Base-by-base conservation (phyloP, 2,888 invertebrate genomes). In the Rapana venosa region DNA sequence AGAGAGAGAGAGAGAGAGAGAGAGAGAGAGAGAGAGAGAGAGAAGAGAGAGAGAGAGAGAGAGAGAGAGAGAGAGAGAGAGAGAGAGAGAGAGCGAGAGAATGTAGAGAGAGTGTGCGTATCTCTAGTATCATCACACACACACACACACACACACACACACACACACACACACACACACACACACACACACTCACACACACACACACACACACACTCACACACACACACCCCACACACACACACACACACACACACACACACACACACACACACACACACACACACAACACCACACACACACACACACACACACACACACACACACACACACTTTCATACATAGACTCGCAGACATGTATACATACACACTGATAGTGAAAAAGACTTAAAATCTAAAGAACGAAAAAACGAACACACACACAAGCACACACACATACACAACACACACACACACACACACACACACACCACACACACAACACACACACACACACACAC, bases 131-230 rank as follows among this genome's bases (percentile, higher is more conserved):
- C 30, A 77, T 11, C 81, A 81, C 81, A 35, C 81, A 81, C 81
- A 81, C 79, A 81, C 81, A 36, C 81, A 36, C 47, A 81, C 36
- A 36, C 47, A 81, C 36, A 81, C 81, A 81, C 81, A 36, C 81
- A 81, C 36, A 20, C 36, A 81, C 36, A 36, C 20, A 81, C 36
- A 36, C 36, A 81, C 36, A 36, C 81, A 81, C n/a, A 81, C 81
- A 81, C 32, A 74, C 74, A 74, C 11, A 11, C 61, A 61, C 61
- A 61, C 61, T 15, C 61, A 61, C 61, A 61, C 61, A 61, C 61
- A 61, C 61, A 61, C 61, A 61, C 17, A 79, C 35, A 79, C 79
- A 79, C 17, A 79, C n/a, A n/a, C n/a, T n/a, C n/a, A n/a, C n/a
- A n/a, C n/a, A n/a, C n/a, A n/a, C n/a, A n/a, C n/a, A n/a, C n/a